phyloP scores from a whole-genome alignment of 2,888 invertebrate species.

The Coleophora deauratella region DNA sequence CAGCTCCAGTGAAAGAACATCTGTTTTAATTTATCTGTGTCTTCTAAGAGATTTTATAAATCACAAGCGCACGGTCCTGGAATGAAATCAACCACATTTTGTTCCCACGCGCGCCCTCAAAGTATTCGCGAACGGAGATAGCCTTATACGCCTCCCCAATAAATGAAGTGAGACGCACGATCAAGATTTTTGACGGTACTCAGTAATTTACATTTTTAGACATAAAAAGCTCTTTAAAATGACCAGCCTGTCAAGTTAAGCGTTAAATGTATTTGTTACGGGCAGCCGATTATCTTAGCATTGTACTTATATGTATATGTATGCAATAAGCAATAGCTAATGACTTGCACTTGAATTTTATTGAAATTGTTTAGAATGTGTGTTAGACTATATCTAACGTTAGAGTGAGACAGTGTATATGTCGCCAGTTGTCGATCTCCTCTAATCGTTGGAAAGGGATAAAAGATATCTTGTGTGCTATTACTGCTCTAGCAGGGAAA shows the following conservation, averaged over 20 bases:
- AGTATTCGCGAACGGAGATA: slow-evolving; percentile 40
- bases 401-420: too few species aligned
- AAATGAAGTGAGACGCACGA: slow-evolving; percentile 20
- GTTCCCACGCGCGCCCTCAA: slow-evolving; percentile 62
- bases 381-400: too few species aligned
- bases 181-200: slow-evolving; percentile 15
- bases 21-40: slow-evolving; percentile 7
- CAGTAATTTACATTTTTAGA: slow-evolving; percentile 43
- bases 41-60: slow-evolving; percentile 48
- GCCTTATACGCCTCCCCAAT: slow-evolving; percentile 19
- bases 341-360: too few species aligned
- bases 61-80: slow-evolving; percentile 55
- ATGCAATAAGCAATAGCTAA: too few species aligned
- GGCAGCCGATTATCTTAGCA: too few species aligned
- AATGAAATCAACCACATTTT: slow-evolving; percentile 44
- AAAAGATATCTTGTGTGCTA: too few species aligned
- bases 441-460: too few species aligned
- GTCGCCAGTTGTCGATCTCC: too few species aligned
- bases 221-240: slow-evolving; percentile 27
- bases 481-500: too few species aligned
- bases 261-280: slow-evolving; percentile 20
- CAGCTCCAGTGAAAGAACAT: too few species aligned
- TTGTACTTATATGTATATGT: too few species aligned
- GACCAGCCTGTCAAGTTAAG: slow-evolving; percentile 13
- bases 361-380: too few species aligned